Evolutionary conservation across 1,140 invertebrate species (phyloP).

Genomic region (Aradophagus sp.): DNA sequence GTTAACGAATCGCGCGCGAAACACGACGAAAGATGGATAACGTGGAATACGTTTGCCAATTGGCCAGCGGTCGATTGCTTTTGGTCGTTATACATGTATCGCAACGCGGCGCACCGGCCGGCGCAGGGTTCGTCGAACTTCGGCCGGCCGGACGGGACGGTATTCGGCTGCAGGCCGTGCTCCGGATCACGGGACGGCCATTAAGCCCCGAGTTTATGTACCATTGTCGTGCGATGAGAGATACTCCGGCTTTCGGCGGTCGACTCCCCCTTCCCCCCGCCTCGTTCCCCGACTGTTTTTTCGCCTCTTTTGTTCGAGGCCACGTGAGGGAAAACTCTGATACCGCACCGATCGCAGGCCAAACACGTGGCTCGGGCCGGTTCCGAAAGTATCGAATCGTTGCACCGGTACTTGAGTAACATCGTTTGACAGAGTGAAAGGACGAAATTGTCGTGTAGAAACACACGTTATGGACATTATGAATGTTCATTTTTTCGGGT

Average conservation of each 20-base stretch:
- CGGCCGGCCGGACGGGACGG: constrained; percentile 3
- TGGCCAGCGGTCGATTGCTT: constrained; percentile 37
- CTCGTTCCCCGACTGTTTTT: no score
- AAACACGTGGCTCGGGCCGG: no score
- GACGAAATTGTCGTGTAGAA: no score
- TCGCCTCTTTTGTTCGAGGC: neutral
- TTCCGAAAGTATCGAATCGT: no score
- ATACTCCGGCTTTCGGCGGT: constrained; percentile 13
- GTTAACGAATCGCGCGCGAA: constrained; percentile 57
- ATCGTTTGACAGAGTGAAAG: no score
- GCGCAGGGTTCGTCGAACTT: constrained; percentile 49
- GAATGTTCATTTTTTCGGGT: no score
- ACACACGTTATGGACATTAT: no score
- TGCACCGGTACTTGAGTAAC: no score
- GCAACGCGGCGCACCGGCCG: constrained; percentile 14
- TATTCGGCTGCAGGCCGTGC: constrained; percentile 47
- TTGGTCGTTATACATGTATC: no score
- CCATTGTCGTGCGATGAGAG: constrained; percentile 35
- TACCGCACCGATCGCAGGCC: no score
- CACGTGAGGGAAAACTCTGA: no score
- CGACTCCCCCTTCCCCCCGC: constrained; percentile 4
- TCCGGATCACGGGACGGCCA: constrained; percentile 24
- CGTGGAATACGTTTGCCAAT: constrained; percentile 47
- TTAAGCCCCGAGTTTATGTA: constrained; percentile 34
- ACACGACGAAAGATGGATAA: constrained; percentile 58